Percentiles rank a stretch among this genome's conserved stretches.
phyloP scores from a whole-genome alignment of 1,140 invertebrate species.

The Helicoverpa zea region DNA sequence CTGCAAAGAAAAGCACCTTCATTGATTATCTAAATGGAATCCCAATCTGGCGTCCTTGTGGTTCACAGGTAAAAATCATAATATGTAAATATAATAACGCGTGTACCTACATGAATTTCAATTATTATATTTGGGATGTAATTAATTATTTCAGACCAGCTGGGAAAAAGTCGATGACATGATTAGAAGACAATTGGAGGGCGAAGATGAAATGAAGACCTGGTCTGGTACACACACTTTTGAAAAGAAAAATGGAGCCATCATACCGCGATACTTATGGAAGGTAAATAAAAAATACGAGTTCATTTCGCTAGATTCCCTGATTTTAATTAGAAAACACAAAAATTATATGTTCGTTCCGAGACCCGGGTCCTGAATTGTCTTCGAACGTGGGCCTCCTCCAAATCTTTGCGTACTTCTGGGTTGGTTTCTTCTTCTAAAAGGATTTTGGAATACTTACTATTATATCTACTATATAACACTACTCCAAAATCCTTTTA shows the following conservation, averaged over 20 bases:
- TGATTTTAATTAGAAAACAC: too few relatives aligned
- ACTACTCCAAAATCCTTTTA: too few relatives aligned
- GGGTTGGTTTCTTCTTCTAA: too few relatives aligned
- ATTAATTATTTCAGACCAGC: slow-evolving; percentile 21
- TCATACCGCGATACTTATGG: slow-evolving; percentile 48
- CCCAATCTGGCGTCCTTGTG: slow-evolving; percentile 31
- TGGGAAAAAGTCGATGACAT: slow-evolving; percentile 32
- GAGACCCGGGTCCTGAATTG: too few relatives aligned
- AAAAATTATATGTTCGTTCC: too few relatives aligned
- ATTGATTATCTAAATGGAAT: slow-evolving; percentile 43
- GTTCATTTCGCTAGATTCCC: background rate
- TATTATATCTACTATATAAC: too few relatives aligned
- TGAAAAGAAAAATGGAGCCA: slow-evolving; percentile 6
- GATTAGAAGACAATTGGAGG: background rate
- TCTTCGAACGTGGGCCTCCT: too few relatives aligned
- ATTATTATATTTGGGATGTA: background rate
- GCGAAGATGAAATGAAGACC: background rate
- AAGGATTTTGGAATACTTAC: too few relatives aligned
- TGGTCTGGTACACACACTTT: slow-evolving; percentile 44
- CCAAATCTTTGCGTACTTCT: too few relatives aligned
- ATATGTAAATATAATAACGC: background rate
- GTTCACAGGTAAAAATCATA: slow-evolving; percentile 2
- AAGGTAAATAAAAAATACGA: slow-evolving; percentile 23
- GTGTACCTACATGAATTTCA: background rate
- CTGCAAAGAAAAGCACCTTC: slow-evolving; percentile 16